phyloP scores from a whole-genome alignment of 1,140 invertebrate genomes.

The Drosophila suzukii region DNA sequence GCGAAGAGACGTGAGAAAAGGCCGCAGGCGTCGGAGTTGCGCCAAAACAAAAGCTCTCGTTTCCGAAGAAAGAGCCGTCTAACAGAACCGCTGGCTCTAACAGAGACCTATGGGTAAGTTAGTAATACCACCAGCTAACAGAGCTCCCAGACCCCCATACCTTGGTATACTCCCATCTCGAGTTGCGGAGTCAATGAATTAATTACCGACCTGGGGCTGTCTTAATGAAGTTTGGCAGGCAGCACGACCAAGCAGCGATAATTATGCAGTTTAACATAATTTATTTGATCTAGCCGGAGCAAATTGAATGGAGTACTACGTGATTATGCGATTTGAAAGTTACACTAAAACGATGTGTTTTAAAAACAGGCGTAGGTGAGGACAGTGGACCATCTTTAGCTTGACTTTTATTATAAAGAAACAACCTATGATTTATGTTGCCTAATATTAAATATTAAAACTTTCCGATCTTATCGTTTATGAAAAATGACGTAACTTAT shows the following conservation, averaged over 20 bases:
- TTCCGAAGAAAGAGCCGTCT: constrained; percentile 19
- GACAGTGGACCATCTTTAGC: too few relatives aligned
- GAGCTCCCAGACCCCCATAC: constrained; percentile 3
- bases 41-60: constrained; percentile 15
- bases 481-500: too few relatives aligned
- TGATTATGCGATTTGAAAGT: constrained; percentile 34
- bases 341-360: neutral
- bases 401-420: too few relatives aligned
- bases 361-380: neutral
- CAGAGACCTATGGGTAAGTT: constrained; percentile 9
- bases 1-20: constrained; percentile 49
- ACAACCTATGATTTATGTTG: too few relatives aligned
- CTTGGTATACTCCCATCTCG: neutral
- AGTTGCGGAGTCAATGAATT: constrained; percentile 40
- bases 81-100: constrained; percentile 19
- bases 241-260: constrained; percentile 33
- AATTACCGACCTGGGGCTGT: constrained; percentile 40
- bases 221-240: constrained; percentile 31
- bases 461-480: too few relatives aligned
- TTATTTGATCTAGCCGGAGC: constrained; percentile 46
- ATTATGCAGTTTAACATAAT: constrained; percentile 61
- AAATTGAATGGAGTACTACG: constrained; percentile 42
- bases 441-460: too few relatives aligned
- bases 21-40: constrained; percentile 36
- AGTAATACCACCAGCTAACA: constrained; percentile 13